Base-by-base conservation (phyloP, 2,888 invertebrate species). In the Ditula angustiorana region DNA sequence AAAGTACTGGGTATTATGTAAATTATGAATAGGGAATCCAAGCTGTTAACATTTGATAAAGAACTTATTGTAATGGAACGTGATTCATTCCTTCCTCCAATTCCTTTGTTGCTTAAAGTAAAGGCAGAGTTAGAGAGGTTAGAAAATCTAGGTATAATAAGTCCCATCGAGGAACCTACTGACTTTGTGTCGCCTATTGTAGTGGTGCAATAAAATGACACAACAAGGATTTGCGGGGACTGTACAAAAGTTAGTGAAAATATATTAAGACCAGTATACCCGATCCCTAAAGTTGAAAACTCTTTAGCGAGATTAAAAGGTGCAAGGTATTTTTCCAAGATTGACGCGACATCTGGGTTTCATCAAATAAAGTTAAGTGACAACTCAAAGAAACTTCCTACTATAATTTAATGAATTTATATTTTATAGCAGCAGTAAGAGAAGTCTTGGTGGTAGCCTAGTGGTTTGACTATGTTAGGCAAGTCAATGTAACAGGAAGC, bases 1-100 rank as follows among this genome's bases (percentile, higher is more conserved):
- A 61, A 0, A 70, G 69, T 24, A 68, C 61, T 5, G 67, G 67
- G 0, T 74, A 63, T 46, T 69, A 71, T 0, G 71, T 70, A 71
- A 26, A 57, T 71, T 0, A 7, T 71, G 35, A 67, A 56, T 52
- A 67, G 67, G 0, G 11, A 11, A n/a, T 2, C 16, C 0, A 65
- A 24, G 0, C 8, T 11, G 2, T 10, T 71, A 19, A 26, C 61
- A 4, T 47, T 65, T 13, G 71, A 69, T 61, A 37, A 44, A n/a
- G 4, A 11, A 19, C 16, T 41, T 5, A 19, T n/a, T n/a, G n/a
- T n/a, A n/a, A n/a, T n/a, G n/a, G n/a, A n/a, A n/a, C n/a, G n/a
- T n/a, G n/a, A n/a, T n/a, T n/a, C n/a, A n/a, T n/a, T n/a, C n/a
- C n/a, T n/a, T n/a, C n/a, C n/a, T 13, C 28, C 28, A 16, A 49